These are phyloP conservation scores for Coranthus polyacanthus DNA, from an alignment of 2,797 vertebrate species.

Conservation along the genomic window DNA sequence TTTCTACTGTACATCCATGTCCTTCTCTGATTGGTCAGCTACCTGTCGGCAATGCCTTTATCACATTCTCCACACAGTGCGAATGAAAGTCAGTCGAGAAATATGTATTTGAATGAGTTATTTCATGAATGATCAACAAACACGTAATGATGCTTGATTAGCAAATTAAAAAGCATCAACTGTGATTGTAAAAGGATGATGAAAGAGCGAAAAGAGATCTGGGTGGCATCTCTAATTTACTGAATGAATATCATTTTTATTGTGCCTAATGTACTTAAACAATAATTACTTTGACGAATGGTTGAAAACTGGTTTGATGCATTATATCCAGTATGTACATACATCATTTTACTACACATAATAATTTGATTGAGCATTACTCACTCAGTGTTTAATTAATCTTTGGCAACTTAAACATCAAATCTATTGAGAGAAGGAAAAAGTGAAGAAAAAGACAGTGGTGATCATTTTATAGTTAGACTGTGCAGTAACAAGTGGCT, in stretches of 20 bases:
- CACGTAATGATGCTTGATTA: conserved; percentile 27
- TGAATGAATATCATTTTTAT: conserved; percentile 6
- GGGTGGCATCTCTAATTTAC: not conserved
- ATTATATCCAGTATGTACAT: too few species aligned
- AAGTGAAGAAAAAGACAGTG: too few species aligned
- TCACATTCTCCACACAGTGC: not conserved
- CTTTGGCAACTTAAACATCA: too few species aligned
- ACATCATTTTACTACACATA: too few species aligned
- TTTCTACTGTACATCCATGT: too few species aligned
- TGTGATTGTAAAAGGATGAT: not conserved
- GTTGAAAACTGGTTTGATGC: too few species aligned
- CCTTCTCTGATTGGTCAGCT: not conserved
- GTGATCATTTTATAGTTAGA: too few species aligned
- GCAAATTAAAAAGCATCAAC: conserved; percentile 21
- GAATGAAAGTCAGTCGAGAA: not conserved
- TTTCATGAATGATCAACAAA: not conserved
- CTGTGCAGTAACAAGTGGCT: too few species aligned
- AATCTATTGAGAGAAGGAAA: too few species aligned
- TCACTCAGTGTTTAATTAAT: too few species aligned
- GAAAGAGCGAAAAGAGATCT: not conserved
- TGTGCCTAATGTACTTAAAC: not conserved
- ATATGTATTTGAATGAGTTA: not conserved
- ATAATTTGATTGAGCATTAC: too few species aligned
- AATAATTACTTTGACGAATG: conserved; percentile 1
- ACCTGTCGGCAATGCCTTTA: too few species aligned